These are phyloP conservation scores for Bombyx huttoni DNA, from an alignment of 2,888 invertebrate genomes.

Conservation along the genomic window DNA sequence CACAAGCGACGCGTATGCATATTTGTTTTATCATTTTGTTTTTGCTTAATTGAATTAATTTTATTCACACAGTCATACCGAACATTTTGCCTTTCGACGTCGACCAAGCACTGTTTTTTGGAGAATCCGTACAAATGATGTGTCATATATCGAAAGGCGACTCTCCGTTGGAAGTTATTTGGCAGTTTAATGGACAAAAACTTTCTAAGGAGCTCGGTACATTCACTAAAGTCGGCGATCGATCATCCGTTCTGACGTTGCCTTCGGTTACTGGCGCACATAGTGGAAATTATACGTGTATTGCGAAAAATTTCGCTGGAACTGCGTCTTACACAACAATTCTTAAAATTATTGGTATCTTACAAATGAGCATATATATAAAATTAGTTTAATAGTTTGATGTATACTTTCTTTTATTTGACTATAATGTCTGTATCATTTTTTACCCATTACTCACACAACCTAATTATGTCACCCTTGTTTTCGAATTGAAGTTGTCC, in stretches of 20 bases:
- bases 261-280: constrained; percentile 63
- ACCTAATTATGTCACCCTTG: constrained; percentile 1
- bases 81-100: constrained; percentile 77
- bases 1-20: constrained; percentile 25
- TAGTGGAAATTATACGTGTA: constrained; percentile 73
- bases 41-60: constrained; percentile 9
- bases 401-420: constrained; percentile 7
- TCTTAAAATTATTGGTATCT: constrained; percentile 67
- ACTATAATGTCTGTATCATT: constrained; percentile 7
- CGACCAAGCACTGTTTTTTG: constrained; percentile 75
- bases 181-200: constrained; percentile 73
- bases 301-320: constrained; percentile 70
- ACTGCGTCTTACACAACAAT: constrained; percentile 57
- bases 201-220: constrained; percentile 59
- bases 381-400: background rate
- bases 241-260: constrained; percentile 63
- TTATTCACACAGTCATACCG: constrained; percentile 49
- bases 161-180: constrained; percentile 75
- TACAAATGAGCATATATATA: too few relatives aligned
- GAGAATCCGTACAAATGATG: constrained; percentile 74
- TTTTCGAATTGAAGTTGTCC: constrained; percentile 54
- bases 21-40: constrained; percentile 23
- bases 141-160: constrained; percentile 78
- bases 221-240: constrained; percentile 52
- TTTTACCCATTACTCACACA: background rate